Evolutionary conservation across 2,797 vertebrate species (phyloP).

Genomic region (Sebastes kiyomatsui): DNA sequence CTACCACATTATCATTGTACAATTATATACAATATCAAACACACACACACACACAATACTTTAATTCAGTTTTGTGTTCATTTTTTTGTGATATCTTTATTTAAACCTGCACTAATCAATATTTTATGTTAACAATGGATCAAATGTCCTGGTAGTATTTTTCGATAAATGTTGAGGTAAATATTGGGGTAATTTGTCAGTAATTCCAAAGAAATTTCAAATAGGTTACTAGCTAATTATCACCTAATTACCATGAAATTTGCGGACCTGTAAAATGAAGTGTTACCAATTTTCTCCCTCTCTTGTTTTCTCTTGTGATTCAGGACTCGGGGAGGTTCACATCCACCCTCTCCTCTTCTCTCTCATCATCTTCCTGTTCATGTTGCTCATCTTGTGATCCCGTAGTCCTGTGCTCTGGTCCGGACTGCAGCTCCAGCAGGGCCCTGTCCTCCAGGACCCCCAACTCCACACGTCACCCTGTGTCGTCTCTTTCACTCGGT

Average conservation of each 20-base stretch:
- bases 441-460: constrained; percentile 13
- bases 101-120: background rate
- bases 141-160: background rate
- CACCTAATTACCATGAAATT: too few relatives aligned
- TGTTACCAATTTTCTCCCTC: background rate
- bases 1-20: background rate
- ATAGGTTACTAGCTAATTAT: too few relatives aligned
- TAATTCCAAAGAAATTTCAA: too few relatives aligned
- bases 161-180: too few relatives aligned
- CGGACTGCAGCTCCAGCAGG: constrained; percentile 65
- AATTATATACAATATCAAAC: background rate
- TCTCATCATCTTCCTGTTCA: constrained; percentile 66
- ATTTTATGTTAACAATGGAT: background rate
- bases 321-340: constrained; percentile 75
- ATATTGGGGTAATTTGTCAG: too few relatives aligned
- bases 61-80: background rate
- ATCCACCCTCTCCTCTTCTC: constrained; percentile 64
- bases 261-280: background rate
- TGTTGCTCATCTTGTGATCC: constrained; percentile 66
- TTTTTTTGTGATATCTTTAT: background rate
- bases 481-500: constrained; percentile 85
- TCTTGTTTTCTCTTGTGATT: constrained; percentile 32
- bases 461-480: constrained; percentile 72
- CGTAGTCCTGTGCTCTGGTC: constrained; percentile 61
- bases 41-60: too few relatives aligned